Percentiles rank a stretch among this genome's conserved stretches.
Conservation (phyloP, 2,888 invertebrate species). For the Phytoseiulus persimilis region DNA sequence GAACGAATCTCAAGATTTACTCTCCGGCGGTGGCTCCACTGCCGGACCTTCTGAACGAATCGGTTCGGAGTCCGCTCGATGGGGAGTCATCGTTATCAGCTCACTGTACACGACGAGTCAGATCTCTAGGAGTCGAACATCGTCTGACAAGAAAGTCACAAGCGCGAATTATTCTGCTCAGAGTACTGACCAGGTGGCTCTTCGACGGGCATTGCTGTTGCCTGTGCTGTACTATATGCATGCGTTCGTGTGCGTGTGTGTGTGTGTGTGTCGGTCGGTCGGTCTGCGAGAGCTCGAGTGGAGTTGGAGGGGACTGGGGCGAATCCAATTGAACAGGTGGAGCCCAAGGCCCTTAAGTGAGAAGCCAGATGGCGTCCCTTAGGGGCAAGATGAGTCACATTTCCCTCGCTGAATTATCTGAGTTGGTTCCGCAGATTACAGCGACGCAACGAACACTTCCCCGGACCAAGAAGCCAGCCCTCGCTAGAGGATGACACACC, state of each 20-base stretch:
- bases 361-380: constrained; percentile 5
- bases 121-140: background rate
- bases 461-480: background rate
- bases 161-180: background rate
- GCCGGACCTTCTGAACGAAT: too few species aligned
- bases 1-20: background rate
- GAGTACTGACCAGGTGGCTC: background rate
- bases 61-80: too few species aligned
- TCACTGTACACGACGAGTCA: too few species aligned
- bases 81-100: too few species aligned
- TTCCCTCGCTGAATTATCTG: background rate
- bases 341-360: constrained; percentile 9
- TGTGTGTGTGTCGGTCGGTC: too few species aligned
- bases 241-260: background rate
- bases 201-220: background rate
- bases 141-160: background rate
- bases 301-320: constrained; percentile 18
- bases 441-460: constrained; percentile 5
- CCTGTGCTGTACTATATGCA: background rate
- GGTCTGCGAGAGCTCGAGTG: background rate
- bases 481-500: background rate
- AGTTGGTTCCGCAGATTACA: constrained; percentile 5
- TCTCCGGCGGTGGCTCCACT: too few species aligned
- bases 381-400: background rate
- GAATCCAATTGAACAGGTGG: constrained; percentile 39